A percentile compares a stretch with the other conserved stretches of the same genome.
Conservation (phyloP, 2,888 invertebrate species). For the Agrochola macilenta region DNA sequence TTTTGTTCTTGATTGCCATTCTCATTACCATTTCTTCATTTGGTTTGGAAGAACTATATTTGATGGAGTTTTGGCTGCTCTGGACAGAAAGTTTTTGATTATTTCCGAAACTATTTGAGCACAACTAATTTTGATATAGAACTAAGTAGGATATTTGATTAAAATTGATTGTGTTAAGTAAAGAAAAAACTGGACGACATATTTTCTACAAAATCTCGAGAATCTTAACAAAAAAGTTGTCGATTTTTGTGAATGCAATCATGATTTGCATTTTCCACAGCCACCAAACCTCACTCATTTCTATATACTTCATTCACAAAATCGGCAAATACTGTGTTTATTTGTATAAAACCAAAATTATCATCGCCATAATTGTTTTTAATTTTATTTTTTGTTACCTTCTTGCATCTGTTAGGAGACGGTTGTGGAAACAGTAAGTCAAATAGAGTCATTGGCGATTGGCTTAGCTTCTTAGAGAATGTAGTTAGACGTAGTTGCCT, state of each 20-base stretch:
- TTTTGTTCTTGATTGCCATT: slow-evolving; percentile 67
- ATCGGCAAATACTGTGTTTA: slow-evolving; percentile 77
- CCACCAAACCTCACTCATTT: slow-evolving; percentile 49
- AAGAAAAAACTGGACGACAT: background rate
- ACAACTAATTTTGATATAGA: background rate
- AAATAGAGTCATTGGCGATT: slow-evolving; percentile 86
- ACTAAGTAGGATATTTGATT: background rate
- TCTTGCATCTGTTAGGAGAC: slow-evolving; percentile 91
- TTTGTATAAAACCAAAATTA: slow-evolving; percentile 75
- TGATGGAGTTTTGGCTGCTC: slow-evolving; percentile 53
- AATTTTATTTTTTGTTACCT: slow-evolving; percentile 88
- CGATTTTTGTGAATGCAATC: slow-evolving; percentile 36
- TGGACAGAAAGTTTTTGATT: slow-evolving; percentile 17
- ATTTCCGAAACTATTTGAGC: background rate
- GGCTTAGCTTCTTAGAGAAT: slow-evolving; percentile 85
- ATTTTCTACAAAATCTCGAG: background rate
- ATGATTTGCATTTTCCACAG: slow-evolving; percentile 33
- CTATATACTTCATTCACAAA: slow-evolving; percentile 68
- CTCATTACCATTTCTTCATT: slow-evolving; percentile 63
- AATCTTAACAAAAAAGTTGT: background rate
- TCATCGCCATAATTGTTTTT: slow-evolving; percentile 85
- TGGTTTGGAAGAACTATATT: slow-evolving; percentile 48
- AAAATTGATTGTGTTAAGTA: background rate
- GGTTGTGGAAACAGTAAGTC: slow-evolving; percentile 91
- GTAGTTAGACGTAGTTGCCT: slow-evolving; percentile 78